A percentile compares a stretch with the other conserved stretches of the same genome.
Conservation (phyloP, 2,797 vertebrate species). For the Urophycis tenuis region DNA sequence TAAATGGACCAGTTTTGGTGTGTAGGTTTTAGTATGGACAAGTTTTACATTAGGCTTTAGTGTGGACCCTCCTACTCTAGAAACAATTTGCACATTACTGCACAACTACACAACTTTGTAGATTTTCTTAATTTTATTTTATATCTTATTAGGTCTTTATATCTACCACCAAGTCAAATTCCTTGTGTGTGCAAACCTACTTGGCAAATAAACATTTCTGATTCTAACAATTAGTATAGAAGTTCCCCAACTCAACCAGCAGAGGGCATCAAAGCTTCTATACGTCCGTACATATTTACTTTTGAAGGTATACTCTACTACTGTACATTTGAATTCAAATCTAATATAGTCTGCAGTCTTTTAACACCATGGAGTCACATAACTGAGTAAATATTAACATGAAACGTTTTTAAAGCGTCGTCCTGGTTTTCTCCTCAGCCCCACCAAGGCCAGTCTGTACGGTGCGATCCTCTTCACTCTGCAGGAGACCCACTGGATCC, state of each 20-base stretch:
- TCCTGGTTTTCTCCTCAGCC: conserved; percentile 64
- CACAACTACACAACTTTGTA: too few species aligned
- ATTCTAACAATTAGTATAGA: background rate
- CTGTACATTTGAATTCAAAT: background rate
- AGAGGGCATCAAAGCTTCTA: background rate
- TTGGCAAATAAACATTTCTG: too few species aligned
- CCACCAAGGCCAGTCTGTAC: conserved; percentile 95
- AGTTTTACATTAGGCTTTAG: too few species aligned
- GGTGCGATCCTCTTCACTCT: conserved; percentile 92
- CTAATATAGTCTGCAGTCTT: background rate
- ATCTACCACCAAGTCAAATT: too few species aligned
- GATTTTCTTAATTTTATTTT: too few species aligned
- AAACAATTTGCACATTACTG: too few species aligned
- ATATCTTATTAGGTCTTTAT: too few species aligned
- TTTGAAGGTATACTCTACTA: background rate
- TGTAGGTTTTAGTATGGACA: too few species aligned
- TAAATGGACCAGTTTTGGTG: background rate
- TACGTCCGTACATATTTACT: background rate
- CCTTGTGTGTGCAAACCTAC: too few species aligned
- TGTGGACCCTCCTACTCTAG: too few species aligned
- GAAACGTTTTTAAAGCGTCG: background rate
- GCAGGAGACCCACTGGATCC: conserved; percentile 86
- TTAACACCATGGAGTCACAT: background rate
- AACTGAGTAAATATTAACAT: background rate
- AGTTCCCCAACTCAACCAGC: background rate